Evolutionary conservation across 2,888 invertebrate genomes (phyloP), one percentile per base, ranked within the genome.

Genomic region (Brenthis hecate): DNA sequence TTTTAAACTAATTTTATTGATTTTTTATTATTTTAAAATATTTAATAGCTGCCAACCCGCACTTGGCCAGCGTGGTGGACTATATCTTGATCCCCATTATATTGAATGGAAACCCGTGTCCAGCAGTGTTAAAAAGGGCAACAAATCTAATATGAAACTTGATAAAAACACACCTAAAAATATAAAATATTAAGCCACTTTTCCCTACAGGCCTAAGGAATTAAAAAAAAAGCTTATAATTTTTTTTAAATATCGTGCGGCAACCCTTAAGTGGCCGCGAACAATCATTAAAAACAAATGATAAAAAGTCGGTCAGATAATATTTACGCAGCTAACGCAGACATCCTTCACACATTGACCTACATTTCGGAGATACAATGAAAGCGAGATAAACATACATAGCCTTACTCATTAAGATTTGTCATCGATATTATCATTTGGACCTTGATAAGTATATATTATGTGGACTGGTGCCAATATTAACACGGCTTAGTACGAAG

Each of bases 321-420:
- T 82, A 76, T 83, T 82, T 80, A 75, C 77, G 66, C 70, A 72
- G 70, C 76, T 76, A 76, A 79, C 76, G 78, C 36, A 58, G 66
- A 60, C 74, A 82, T 85, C 86, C 85, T 86, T 86, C 85, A 82
- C 87, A 85, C 76, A 80, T 69, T 87, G 80, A 84, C 87, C 85
- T 68, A 85, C 77, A 81, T 86, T 68, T 69, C 73, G 77, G 75
- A 79, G 65, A 62, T 72, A 72, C 70, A 65, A 65, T 62, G 65
- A 70, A 68, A 69, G 65, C 56, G 66, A 57, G 69, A 69, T 64
- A 70, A 73, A 68, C 58, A 65, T 28, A 54, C 57, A 61, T 54
- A 65, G 66, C 71, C 66, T 68, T 66, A 72, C 69, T 63, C 67
- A 68, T 73, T 66, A 65, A 64, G 57, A 62, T 56, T 65, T 68